Percentiles rank a stretch among this genome's conserved stretches.
Evolutionary conservation across 2,888 invertebrate genomes (phyloP).

Genomic region (Dryadula phaetusa): DNA sequence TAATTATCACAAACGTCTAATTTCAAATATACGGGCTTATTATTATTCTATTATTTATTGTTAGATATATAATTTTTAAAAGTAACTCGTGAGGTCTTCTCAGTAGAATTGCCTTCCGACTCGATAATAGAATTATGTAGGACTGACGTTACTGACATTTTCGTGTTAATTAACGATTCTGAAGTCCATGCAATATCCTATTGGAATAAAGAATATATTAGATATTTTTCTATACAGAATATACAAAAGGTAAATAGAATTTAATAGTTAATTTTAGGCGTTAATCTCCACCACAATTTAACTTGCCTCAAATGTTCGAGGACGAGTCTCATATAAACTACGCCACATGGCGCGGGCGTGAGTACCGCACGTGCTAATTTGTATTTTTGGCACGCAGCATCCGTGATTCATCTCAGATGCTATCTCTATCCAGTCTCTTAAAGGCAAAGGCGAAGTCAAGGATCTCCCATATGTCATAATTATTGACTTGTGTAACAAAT

Average conservation of each 20-base stretch:
- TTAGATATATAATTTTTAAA: no score
- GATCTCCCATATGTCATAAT: constrained; percentile 7
- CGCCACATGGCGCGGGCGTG: constrained; percentile 39
- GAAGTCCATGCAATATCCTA: no score
- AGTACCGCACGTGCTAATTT: constrained; percentile 56
- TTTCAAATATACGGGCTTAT: no score
- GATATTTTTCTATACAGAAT: neutral
- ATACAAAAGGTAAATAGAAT: neutral
- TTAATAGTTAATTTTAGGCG: neutral
- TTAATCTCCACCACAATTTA: neutral
- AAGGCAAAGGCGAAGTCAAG: constrained; percentile 16
- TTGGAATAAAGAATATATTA: no score
- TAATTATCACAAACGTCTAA: no score
- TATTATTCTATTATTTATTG: no score
- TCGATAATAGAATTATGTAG: no score
- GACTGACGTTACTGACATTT: no score
- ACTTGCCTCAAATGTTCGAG: constrained; percentile 11
- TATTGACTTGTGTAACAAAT: neutral
- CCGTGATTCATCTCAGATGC: constrained; percentile 42
- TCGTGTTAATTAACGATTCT: no score
- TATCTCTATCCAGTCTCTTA: constrained; percentile 32
- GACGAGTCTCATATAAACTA: constrained; percentile 28
- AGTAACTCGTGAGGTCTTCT: no score
- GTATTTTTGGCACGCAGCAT: constrained; percentile 54
- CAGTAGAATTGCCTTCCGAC: no score